Base-by-base conservation (phyloP, 2,888 invertebrate genomes). In the Phorcus lineatus region DNA sequence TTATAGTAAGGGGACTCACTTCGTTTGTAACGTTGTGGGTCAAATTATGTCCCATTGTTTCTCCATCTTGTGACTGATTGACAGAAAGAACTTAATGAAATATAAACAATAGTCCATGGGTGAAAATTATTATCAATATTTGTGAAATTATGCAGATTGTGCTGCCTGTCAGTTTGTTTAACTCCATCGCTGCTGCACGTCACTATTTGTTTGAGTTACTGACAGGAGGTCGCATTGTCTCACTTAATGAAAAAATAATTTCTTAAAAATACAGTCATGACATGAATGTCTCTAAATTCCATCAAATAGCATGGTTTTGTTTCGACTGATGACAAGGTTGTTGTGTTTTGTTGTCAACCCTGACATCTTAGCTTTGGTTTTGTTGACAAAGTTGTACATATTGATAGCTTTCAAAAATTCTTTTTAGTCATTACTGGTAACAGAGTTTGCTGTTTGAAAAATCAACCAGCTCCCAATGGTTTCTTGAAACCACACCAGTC, bases 41-140 rank as follows among this genome's bases (percentile, higher is more conserved):
- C 70, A 70, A 70, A 70, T 70, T 70, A 36, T 36, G 36, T 40
- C 31, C 70, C 36, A 36, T 70, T 70, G 70, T 70, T 36, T 36
- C 31, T 40, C 24, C 40, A 70, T 70, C 40, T 36, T 17, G 36
- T 40, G 40, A 70, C 70, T 70, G 36, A 40, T 70, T 70, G 70
- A 36, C 36, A 70, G 70, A 40, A 40, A 70, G 36, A 19, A 36
- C n/a, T 31, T 31, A 70, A 70, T 70, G 70, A 70, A 70, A 70
- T 70, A 36, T 70, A 70, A 70, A 70, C 40, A 70, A 36, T 36
- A 13, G 40, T 31, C 19, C 70, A 36, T 36, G 70, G 36, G 36
- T 36, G 70, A 36, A 70, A n/a, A 70, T 70, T 70, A 70, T 36
- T 70, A 70, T 70, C 70, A 70, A 70, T 70, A 70, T 70, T 70